These are phyloP conservation scores for Dendrolimus pini DNA, from an alignment of 2,888 invertebrate genomes.

Conservation along the genomic window DNA sequence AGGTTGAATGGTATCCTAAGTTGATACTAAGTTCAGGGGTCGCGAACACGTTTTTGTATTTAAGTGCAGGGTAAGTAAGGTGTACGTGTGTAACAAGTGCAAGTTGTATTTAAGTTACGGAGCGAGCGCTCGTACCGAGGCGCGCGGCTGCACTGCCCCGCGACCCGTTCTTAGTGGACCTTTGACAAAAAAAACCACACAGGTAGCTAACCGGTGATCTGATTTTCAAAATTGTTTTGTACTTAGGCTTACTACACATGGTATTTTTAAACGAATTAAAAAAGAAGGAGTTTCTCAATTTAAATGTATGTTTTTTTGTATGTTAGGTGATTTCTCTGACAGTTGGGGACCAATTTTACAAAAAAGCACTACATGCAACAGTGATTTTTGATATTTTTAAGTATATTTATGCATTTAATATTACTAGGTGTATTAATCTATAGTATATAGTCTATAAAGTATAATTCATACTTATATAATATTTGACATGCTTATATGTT, in stretches of 20 bases:
- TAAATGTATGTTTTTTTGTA: no score
- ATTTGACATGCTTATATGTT: no score
- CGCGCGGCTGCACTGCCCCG: constrained; percentile 55
- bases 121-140: constrained; percentile 50
- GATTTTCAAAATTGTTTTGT: constrained; percentile 16
- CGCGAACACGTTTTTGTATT: not conserved
- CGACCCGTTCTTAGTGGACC: constrained; percentile 50
- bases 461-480: no score
- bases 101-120: not conserved
- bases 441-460: no score
- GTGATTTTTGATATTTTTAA: no score
- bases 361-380: no score
- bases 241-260: constrained; percentile 13
- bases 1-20: no score
- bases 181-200: constrained; percentile 54
- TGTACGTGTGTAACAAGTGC: not conserved
- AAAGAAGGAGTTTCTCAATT: no score
- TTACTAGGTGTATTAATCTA: no score
- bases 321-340: no score
- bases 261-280: constrained; percentile 7
- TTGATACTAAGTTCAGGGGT: not conserved
- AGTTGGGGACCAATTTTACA: no score
- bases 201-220: constrained; percentile 28
- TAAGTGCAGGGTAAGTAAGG: not conserved
- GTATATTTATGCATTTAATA: no score